Conservation (phyloP, 2,113 vertebrate species). For the Jaculus jaculus region DNA sequence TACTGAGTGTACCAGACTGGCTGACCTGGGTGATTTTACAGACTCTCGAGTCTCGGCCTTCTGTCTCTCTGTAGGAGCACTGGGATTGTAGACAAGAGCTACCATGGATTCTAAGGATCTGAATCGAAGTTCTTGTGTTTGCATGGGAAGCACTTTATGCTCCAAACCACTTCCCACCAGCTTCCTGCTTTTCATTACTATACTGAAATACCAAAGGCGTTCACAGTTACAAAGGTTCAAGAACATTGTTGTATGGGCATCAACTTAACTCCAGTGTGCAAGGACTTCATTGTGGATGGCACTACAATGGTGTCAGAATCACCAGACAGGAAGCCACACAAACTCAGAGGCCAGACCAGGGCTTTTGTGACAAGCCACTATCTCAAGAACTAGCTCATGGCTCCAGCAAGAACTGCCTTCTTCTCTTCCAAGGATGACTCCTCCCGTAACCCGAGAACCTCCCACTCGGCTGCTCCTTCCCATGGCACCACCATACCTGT, state of each 20-base stretch:
- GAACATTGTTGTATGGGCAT: fast-evolving
- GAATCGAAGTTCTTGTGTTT: too few species aligned
- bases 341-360: too few species aligned
- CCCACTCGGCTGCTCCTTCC: background rate
- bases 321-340: background rate
- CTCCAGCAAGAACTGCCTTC: background rate
- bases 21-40: too few species aligned
- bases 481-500: background rate
- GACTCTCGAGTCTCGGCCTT: too few species aligned
- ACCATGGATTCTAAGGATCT: too few species aligned
- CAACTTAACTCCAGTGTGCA: background rate
- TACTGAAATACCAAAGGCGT: background rate
- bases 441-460: background rate
- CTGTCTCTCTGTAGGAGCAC: too few species aligned
- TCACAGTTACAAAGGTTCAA: background rate
- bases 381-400: background rate
- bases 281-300: too few species aligned
- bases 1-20: too few species aligned
- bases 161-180: too few species aligned
- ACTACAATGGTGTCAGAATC: background rate
- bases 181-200: background rate
- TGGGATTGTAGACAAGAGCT: too few species aligned
- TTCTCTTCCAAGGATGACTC: background rate
- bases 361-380: background rate
- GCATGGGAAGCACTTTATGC: too few species aligned